These are phyloP conservation scores for Pseudomyrmex gracilis DNA, from an alignment of 1,140 invertebrate genomes.

Conservation along the genomic window DNA sequence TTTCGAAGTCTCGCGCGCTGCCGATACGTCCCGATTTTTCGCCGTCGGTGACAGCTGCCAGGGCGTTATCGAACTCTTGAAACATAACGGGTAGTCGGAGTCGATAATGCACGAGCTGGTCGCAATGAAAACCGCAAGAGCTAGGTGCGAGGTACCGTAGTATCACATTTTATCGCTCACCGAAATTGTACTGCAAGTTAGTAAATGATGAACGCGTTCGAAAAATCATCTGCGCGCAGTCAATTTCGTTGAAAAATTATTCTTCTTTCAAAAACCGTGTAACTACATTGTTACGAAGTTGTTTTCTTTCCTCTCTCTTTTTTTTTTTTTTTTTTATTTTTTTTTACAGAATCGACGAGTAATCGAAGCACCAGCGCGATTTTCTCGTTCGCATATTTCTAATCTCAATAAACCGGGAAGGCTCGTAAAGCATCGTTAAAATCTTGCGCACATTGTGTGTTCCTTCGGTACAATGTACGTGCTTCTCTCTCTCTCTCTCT, in stretches of 20 bases:
- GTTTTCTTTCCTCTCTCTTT: no score
- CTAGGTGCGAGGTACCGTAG: slow-evolving; percentile 47
- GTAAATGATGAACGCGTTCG: slow-evolving; percentile 35
- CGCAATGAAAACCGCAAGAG: slow-evolving; percentile 59
- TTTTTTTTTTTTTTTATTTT: no score
- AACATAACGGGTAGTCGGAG: slow-evolving; percentile 46
- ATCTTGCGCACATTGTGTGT: not conserved
- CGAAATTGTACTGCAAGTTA: slow-evolving; percentile 34
- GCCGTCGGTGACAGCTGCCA: slow-evolving; percentile 61
- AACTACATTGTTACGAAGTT: not conserved
- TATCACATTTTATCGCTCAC: slow-evolving; percentile 57
- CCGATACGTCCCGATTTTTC: slow-evolving; percentile 60
- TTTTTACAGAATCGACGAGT: not conserved
- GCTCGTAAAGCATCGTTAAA: not conserved
- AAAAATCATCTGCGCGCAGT: not conserved
- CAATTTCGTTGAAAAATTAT: slow-evolving; percentile 3
- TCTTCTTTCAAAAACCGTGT: not conserved
- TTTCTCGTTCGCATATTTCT: not conserved
- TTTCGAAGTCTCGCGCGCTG: slow-evolving; percentile 29
- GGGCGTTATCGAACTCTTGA: slow-evolving; percentile 60
- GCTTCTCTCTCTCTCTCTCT: no score
- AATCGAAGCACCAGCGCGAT: not conserved
- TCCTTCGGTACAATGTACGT: not conserved
- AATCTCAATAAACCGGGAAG: not conserved
- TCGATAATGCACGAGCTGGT: slow-evolving; percentile 59